phyloP scores from a whole-genome alignment of 1,140 invertebrate species.

The Diorhabda carinulata region DNA sequence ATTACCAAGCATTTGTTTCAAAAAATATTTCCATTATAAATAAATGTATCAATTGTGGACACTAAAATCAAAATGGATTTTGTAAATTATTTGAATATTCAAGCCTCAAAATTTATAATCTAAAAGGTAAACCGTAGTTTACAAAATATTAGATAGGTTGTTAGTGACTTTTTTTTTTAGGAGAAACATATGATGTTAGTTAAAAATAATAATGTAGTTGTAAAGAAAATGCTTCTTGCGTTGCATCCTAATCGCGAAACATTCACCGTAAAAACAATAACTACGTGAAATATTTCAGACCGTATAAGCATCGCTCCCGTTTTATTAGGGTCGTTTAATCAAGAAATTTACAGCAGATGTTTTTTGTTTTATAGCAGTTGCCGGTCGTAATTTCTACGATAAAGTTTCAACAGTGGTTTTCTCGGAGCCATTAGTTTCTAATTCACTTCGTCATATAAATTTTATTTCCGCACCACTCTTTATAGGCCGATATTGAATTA shows the following conservation, averaged over 20 bases:
- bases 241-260: not conserved
- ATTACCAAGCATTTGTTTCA: too few species aligned
- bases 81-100: too few species aligned
- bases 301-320: not conserved
- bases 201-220: too few species aligned
- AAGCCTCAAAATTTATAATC: too few species aligned
- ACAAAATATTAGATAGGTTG: too few species aligned
- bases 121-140: too few species aligned
- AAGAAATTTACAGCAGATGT: constrained; percentile 2
- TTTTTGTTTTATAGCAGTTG: constrained; percentile 2
- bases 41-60: too few species aligned
- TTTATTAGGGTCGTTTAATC: constrained; percentile 2
- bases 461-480: not conserved
- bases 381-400: constrained; percentile 1
- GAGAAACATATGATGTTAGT: too few species aligned
- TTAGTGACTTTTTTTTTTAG: too few species aligned
- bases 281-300: not conserved
- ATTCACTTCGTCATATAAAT: constrained; percentile 3
- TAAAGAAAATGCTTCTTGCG: too few species aligned
- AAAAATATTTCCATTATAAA: too few species aligned
- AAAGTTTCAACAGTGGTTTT: not conserved
- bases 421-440: not conserved
- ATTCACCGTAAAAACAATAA: constrained; percentile 1
- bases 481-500: not conserved
- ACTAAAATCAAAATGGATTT: too few species aligned